Evolutionary conservation across 2,797 vertebrate species (phyloP).

Genomic region (Somateria mollissima): DNA sequence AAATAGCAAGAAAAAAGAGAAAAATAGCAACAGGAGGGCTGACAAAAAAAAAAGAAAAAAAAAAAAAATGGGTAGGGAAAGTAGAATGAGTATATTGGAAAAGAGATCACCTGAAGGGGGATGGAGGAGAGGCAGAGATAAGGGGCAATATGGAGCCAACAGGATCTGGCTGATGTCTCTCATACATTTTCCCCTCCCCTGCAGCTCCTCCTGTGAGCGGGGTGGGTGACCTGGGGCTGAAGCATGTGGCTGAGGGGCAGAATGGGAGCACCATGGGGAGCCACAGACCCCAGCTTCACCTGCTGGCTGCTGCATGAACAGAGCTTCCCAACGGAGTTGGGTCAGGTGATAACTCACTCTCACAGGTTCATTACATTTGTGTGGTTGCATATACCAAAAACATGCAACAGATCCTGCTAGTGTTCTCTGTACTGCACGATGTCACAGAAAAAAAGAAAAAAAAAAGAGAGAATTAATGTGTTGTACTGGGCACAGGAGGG

Average conservation of each 20-base stretch:
- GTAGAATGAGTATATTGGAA: neutral
- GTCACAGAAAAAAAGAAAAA: neutral
- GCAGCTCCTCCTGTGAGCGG: neutral
- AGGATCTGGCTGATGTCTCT: neutral
- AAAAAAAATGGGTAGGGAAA: neutral
- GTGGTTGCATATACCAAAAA: neutral
- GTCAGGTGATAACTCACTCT: neutral
- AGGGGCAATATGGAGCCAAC: neutral
- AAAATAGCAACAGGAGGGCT: neutral
- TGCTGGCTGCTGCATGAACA: rapidly evolving
- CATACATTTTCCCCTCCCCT: neutral
- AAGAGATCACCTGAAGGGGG: neutral
- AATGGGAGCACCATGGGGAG: too few relatives aligned
- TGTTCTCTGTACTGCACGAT: neutral
- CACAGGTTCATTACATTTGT: neutral
- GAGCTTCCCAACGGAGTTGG: neutral
- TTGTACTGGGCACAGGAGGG: neutral
- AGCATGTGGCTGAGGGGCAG: neutral
- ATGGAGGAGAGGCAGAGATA: neutral
- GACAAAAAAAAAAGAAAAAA: neutral
- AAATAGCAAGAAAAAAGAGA: neutral
- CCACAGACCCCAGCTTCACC: neutral
- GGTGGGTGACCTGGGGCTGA: neutral
- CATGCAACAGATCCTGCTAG: neutral
- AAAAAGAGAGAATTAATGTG: neutral